Conservation (phyloP, 2,888 invertebrate genomes). For the Drosophila atripex region DNA sequence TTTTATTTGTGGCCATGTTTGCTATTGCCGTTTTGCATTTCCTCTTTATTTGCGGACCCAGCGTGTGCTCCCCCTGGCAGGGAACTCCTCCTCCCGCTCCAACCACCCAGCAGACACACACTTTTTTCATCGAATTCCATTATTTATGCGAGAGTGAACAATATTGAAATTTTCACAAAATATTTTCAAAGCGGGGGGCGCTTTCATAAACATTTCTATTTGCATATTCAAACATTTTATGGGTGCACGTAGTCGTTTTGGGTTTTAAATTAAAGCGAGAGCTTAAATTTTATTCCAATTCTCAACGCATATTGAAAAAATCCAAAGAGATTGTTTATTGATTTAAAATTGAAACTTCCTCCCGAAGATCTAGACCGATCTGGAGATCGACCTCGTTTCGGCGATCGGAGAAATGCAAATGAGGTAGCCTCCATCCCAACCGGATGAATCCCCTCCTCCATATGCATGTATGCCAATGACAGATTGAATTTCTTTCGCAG, state of each 20-base stretch:
- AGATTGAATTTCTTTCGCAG: background rate
- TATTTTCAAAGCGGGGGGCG: conserved; percentile 20
- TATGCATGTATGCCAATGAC: conserved; percentile 26
- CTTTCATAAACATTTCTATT: conserved; percentile 42
- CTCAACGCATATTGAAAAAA: background rate
- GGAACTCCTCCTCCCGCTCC: background rate
- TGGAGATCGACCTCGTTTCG: conserved; percentile 13
- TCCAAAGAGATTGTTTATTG: no score
- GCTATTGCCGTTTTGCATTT: conserved; percentile 34
- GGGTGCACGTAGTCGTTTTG: conserved; percentile 4
- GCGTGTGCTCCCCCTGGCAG: conserved; percentile 9
- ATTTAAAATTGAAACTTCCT: no score
- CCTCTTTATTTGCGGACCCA: conserved; percentile 13
- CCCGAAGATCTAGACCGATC: background rate
- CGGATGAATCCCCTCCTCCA: conserved; percentile 28
- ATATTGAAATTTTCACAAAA: conserved; percentile 45
- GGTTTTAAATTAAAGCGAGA: conserved; percentile 3
- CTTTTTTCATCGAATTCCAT: conserved; percentile 40
- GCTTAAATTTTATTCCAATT: background rate
- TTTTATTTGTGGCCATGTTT: conserved; percentile 37
- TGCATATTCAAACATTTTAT: conserved; percentile 32
- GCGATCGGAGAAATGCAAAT: conserved; percentile 8
- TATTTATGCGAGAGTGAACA: conserved; percentile 45
- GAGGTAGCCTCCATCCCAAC: background rate
- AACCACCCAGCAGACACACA: conserved; percentile 4